Evolutionary conservation across 2,888 invertebrate species (phyloP), one percentile per base, ranked within the genome.

Genomic region (Pegoplata infirma): DNA sequence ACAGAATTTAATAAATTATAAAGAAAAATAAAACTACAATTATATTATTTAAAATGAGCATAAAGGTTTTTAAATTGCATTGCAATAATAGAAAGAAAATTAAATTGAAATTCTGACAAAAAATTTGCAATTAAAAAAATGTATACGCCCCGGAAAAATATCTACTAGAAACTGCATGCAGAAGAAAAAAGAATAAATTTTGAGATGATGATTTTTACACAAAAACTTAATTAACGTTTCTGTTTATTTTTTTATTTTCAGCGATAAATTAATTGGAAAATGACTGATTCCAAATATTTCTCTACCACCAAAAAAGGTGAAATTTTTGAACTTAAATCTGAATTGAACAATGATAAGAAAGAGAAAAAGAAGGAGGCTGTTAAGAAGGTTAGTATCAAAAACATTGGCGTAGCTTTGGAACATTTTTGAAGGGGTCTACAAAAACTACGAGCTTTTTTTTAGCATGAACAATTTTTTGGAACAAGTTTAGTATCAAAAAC

Each of bases 241-340:
- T n/a, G n/a, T n/a, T n/a, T n/a, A n/a, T 12, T 49, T 49, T 49
- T 21, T 17, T 23, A 12, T 28, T 6, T 25, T 59, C 40, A 49
- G 28, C 3, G 10, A 17, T 47, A 61, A 55, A 61, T 1, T 40
- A 10, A 55, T 63, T 17, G 55, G 8, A 88, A 83, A 68, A 99
- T 99, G 99, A 99, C 99, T 53, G 99, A 99, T 91, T 98, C 99
- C 63, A 99, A 99, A 90, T 99, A 99, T 91, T 99, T 99, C 90
- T 99, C 99, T 7, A 99, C 99, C 81, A 99, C 99, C 81, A 99
- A 99, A 90, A 99, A 99, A 90, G 99, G 99, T 84, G 99, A 99
- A 91, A 99, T 99, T 88, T 99, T 99, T 91, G 99, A 99, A 91
- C 91, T 99, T 68, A 99, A 99, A 90, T 98, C 98, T 5, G 99